Base-by-base conservation (phyloP, 1,140 invertebrate genomes). In the Whitmania pigra region DNA sequence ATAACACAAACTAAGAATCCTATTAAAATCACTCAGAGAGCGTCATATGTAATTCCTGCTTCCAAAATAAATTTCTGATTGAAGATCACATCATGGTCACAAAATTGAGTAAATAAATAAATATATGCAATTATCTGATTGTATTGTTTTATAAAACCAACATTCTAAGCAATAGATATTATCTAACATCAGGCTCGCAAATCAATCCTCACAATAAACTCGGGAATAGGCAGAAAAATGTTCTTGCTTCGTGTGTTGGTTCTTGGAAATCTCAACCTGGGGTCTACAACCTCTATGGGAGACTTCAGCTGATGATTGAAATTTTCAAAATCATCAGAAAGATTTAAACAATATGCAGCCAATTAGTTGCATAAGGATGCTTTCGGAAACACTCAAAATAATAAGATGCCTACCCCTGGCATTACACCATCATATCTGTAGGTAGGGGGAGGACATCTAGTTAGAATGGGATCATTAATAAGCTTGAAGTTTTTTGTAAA, bases 381-480 rank as follows among this genome's bases (percentile, higher is more conserved):
- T 25, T 25, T 25, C 1, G 3, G 20, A 63, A 31, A 31, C 9
- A 15, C 60, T 63, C 22, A 63, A 25, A 63, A 63, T 7, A 29
- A 68, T 68, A 29, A 43, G 36, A 9, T 31, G 15, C 75, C 78
- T 80, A 84, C 83, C 78, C 79, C 89, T 57, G 91, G 88, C 53
- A 93, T 88, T 78, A 87, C 79, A 49, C 92, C 93, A 87, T 96
- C 92, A 79, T 93, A 94, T 79, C 93, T 87, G 78, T 93, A 93
- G 13, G 93, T 78, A 83, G 93, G 94, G 67, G 80, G 85, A 81
- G 63, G 86, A 86, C 76, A 89, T 89, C 84, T 94, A 91, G 89
- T 86, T 66, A 97, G 83, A 75, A 88, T 87, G 53, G 94, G 93
- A 83, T 97, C 94, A 69, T 90, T 88, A 17, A 97, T 79, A 18